Evolutionary conservation across 2,797 vertebrate species (phyloP), one percentile per base, ranked within the genome.

Genomic region (Eospalax fontanierii): DNA sequence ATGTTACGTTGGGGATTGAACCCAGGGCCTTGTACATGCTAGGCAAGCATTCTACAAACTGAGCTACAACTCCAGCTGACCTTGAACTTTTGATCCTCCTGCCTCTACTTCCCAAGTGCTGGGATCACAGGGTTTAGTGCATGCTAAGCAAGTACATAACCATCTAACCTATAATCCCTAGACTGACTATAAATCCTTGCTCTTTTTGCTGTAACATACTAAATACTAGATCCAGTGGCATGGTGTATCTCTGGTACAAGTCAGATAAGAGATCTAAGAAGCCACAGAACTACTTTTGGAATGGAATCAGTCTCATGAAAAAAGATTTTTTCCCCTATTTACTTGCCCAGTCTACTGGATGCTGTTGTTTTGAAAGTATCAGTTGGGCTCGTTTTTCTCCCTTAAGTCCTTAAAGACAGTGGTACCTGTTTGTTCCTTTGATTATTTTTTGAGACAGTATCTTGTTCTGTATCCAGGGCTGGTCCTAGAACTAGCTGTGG

Each of bases 221-320:
- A 19, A 30, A 68, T 86, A 15, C 18, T 33, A 38, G 61, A 33
- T 85, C 61, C 57, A 11, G 85, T 87, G 54, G 57, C 46, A 38
- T 6, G 38, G 46, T 38, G 11, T 54, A 14, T 54, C 28, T 61
- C 10, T 73, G 76, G 21, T 71, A 83, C 33, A 61, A 2, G 30
- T 38, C 38, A 82, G n/a, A 8, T 6, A 79, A 80, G 26, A 84
- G 22, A 63, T 22, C n/a, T 1, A 4, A 89, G 59, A 46, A 46
- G 12, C 33, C 46, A 85, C 40, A 70, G 35, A 90, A 61, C 28
- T 89, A 18, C 9, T 92, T 84, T 84, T 68, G 76, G 65, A 95
- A 21, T 86, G 16, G 63, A 85, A 76, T 80, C 46, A 82, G 24
- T 71, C 22, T 89, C 78, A 91, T 65, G 50, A 59, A 38, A 16